These are phyloP conservation scores for Myiotriccus ornatus DNA, from an alignment of 2,797 vertebrate genomes.

Conservation along the genomic window DNA sequence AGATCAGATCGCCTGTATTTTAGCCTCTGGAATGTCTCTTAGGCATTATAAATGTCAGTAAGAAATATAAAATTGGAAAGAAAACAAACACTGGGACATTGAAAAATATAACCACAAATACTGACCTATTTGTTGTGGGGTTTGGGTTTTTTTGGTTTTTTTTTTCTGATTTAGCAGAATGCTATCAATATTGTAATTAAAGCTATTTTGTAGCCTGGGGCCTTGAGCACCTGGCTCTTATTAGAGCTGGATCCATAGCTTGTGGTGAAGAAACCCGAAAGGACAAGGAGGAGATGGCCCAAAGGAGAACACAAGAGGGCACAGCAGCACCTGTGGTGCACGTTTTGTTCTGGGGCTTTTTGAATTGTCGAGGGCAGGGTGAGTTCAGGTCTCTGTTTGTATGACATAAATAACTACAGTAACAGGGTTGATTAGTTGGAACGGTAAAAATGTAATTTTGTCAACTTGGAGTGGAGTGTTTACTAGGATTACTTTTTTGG, in stretches of 20 bases:
- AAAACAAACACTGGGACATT: slow-evolving; percentile 33
- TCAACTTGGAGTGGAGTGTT: background rate
- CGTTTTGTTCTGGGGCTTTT: background rate
- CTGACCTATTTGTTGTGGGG: background rate
- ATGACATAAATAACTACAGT: background rate
- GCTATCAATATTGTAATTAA: slow-evolving; percentile 62
- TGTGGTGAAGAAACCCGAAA: background rate
- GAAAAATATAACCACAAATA: slow-evolving; percentile 53
- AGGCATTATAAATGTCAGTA: slow-evolving; percentile 49
- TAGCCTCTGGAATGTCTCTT: slow-evolving; percentile 52
- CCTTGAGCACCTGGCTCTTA: slow-evolving; percentile 34
- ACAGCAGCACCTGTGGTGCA: slow-evolving; percentile 57
- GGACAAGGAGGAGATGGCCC: slow-evolving; percentile 12
- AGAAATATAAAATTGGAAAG: slow-evolving; percentile 43
- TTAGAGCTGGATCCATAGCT: background rate
- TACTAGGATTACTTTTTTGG: background rate
- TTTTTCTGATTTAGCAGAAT: slow-evolving; percentile 28
- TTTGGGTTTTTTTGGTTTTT: background rate
- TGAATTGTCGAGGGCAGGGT: background rate
- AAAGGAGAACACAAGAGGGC: slow-evolving; percentile 59
- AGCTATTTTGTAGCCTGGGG: slow-evolving; percentile 21
- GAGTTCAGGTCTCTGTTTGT: background rate
- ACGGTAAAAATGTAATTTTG: background rate
- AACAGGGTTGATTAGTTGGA: background rate
- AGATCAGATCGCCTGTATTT: slow-evolving; percentile 28